Evolutionary conservation across 2,888 invertebrate species (phyloP), one percentile per base, ranked within the genome.

Genomic region (Scaptomyza polygonia): DNA sequence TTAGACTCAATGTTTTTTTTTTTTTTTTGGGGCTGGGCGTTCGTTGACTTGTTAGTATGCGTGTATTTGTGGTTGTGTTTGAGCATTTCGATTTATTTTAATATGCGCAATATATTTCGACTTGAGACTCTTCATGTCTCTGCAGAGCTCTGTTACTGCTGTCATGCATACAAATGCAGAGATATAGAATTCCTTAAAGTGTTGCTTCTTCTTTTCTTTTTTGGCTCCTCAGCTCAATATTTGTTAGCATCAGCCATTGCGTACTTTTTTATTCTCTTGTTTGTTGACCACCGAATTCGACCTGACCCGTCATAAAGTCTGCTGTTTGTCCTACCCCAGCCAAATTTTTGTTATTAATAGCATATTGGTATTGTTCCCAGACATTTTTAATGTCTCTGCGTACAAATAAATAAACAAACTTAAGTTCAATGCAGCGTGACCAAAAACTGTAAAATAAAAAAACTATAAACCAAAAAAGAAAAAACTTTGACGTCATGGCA

Each of bases 161-260:
- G 79, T 74, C 83, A 76, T 77, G 83, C 85, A 84, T 83, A 83
- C 81, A 72, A 85, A 85, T 77, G 74, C 79, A 81, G 72, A 79
- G 77, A 83, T 83, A 79, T 79, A 69, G 72, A 69, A 75, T 76
- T 61, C 65, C 56, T 70, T 53, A 47, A 44, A 54, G 29, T 21
- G 21, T 44, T 36, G 49, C 9, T 45, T 62, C 45, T 1, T 49
- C 18, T 16, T 34, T n/a, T 18, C 21, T n/a, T n/a, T 18, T 32
- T n/a, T 53, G 59, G 34, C 52, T 65, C 40, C 40, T 49, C 52
- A 40, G 56, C 43, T 49, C 55, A 53, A 65, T 55, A 68, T 59
- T 21, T 56, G 29, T 30, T 39, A 7, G 34, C 47, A 16, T 34
- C 34, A 32, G 45, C 36, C 56, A 48, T 53, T 61, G 45, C 51